phyloP scores from a whole-genome alignment of 2,797 vertebrate species.

The Tiaroga cobitis region DNA sequence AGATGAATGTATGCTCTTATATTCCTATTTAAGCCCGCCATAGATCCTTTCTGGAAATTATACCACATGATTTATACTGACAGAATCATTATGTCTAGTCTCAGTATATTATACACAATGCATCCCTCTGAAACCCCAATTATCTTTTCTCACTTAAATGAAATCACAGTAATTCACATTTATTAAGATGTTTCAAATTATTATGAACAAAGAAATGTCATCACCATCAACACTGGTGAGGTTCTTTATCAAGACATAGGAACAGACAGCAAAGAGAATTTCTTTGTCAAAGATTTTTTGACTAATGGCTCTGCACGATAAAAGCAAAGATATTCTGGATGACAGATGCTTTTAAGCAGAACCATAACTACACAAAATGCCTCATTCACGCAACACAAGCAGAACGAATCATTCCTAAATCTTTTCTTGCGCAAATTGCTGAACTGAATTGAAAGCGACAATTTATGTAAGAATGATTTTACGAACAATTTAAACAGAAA shows the following conservation, averaged over 20 bases:
- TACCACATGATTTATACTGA: background rate
- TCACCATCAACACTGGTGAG: background rate
- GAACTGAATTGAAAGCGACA: background rate
- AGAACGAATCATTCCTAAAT: background rate
- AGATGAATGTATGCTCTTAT: background rate
- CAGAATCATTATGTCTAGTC: background rate
- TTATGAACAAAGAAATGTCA: background rate
- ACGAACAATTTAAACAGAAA: background rate
- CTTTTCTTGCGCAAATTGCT: slow-evolving; percentile 3
- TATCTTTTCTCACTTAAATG: background rate
- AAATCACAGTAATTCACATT: slow-evolving; percentile 4
- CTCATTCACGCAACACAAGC: background rate
- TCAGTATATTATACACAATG: background rate
- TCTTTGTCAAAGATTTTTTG: background rate
- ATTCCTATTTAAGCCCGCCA: background rate
- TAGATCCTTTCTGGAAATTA: background rate
- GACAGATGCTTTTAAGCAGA: background rate
- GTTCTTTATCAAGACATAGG: background rate
- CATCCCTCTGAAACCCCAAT: background rate
- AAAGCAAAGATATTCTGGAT: background rate
- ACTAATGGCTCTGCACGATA: background rate
- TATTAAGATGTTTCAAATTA: slow-evolving; percentile 12
- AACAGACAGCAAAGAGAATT: background rate
- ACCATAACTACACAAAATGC: slow-evolving; percentile 16
- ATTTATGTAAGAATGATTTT: background rate